Evolutionary conservation across 2,888 invertebrate genomes (phyloP).

Genomic region (Dasysyrphus albostriatus): DNA sequence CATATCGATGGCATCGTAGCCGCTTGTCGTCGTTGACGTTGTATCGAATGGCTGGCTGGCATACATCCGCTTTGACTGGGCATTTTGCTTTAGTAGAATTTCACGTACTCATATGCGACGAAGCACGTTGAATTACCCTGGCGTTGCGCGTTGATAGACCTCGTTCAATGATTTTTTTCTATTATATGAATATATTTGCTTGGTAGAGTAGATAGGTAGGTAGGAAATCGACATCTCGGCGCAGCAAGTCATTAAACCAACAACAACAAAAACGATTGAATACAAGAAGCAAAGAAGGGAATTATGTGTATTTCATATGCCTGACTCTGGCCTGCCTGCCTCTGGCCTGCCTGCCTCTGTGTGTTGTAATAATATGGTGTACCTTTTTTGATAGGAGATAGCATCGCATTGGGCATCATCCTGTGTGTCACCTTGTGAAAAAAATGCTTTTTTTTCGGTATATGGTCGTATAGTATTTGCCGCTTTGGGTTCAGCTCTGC

Average conservation of each 20-base stretch:
- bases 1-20: slow-evolving; percentile 7
- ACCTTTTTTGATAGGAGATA: slow-evolving; percentile 33
- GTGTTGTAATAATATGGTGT: slow-evolving; percentile 3
- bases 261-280: slow-evolving; percentile 6
- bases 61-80: slow-evolving; percentile 66
- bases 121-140: not conserved
- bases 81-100: slow-evolving; percentile 56
- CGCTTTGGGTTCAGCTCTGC: slow-evolving; percentile 15
- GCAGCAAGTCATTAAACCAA: not conserved
- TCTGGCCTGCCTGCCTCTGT: not conserved
- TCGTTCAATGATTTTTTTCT: slow-evolving; percentile 38
- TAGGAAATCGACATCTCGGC: not conserved
- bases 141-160: slow-evolving; percentile 33
- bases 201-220: not conserved
- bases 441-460: slow-evolving; percentile 7
- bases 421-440: slow-evolving; percentile 22
- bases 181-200: slow-evolving; percentile 23
- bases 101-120: slow-evolving; percentile 67
- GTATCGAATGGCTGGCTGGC: slow-evolving; percentile 50
- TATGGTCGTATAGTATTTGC: slow-evolving; percentile 7
- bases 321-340: slow-evolving; percentile 12
- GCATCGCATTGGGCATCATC: slow-evolving; percentile 8
- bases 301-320: slow-evolving; percentile 12
- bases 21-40: not conserved
- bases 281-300: not conserved